Evolutionary conservation across 2,797 vertebrate genomes (phyloP), one percentile per base, ranked within the genome.

Genomic region (Hozukius guyotensis): DNA sequence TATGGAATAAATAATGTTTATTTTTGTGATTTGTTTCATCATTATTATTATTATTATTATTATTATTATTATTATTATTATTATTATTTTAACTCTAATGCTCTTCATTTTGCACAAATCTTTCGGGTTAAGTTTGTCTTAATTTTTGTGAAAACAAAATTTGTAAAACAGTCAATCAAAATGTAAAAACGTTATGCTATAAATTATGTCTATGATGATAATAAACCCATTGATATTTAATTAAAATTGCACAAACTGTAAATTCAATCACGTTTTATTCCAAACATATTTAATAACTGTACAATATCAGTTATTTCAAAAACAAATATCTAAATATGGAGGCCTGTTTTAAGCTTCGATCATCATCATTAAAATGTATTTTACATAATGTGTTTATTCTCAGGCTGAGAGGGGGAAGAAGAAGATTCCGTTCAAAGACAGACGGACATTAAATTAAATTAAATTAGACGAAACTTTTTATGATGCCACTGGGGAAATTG

Each of bases 391-490:
- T 9, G 14, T 74, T 78, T 59, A 16, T 36, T 49, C 22, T 67
- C 38, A 36, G 20, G n/a, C 14, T 5, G 32, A 34, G 25, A 25
- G 13, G 34, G 18, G 24, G 36, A 38, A 38, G 36, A 66, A 49
- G 52, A 24, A 25, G 22, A 29, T 22, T n/a, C 69, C 8, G 22
- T 52, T 61, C 11, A 13, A 9, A 38, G 12, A 31, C 70, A 60
- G 8, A 13, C 32, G 69, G 3, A 4, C 25, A 5, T 4, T 2
- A n/a, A 11, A 10, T 85, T 71, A 86, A 64, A 83, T n/a, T 57
- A 72, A 81, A 77, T 75, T 36, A 66, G 80, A 77, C 0, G 83
- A 75, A 36, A 73, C 27, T 57, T 88, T 87, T 87, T 12, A 89
- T 24, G 64, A 81, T 60, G 10, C 83, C 72, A 9, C 63, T 4